Percentiles rank a stretch among this genome's conserved stretches.
Evolutionary conservation across 2,797 vertebrate species (phyloP).

Genomic region (Loriculus beryllinus): DNA sequence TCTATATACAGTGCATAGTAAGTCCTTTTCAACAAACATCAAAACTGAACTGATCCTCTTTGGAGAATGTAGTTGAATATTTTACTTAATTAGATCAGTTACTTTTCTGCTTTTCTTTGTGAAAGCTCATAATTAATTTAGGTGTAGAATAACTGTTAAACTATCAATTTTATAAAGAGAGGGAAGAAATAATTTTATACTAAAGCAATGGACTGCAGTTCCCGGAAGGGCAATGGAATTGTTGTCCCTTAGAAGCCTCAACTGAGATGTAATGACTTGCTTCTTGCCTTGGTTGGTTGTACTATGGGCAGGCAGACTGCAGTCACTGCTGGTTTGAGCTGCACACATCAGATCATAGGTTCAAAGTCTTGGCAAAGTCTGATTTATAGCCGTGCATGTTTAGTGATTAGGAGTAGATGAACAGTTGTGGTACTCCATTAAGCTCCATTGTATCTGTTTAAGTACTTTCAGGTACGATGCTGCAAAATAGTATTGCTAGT

Average conservation of each 20-base stretch:
- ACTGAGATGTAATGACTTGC: fast-evolving
- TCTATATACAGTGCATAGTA: neutral
- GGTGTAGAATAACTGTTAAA: neutral
- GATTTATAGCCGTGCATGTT: neutral
- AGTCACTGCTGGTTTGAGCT: fast-evolving
- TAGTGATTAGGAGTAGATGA: neutral
- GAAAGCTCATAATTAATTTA: neutral
- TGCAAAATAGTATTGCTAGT: neutral
- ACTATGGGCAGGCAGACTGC: neutral
- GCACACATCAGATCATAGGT: fast-evolving
- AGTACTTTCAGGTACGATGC: neutral
- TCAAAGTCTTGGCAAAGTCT: neutral
- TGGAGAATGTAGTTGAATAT: neutral
- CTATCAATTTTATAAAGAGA: neutral
- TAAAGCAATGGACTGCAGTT: neutral
- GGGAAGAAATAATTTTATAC: neutral
- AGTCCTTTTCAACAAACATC: neutral
- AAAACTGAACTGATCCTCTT: neutral
- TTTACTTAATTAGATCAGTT: neutral
- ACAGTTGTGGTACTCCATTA: neutral
- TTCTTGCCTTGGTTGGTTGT: neutral
- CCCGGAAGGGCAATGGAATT: neutral
- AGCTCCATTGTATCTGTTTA: neutral
- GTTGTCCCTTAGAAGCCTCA: neutral
- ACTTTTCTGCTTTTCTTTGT: neutral